Base-by-base conservation (phyloP, 1,140 invertebrate genomes). In the Plutomurus gul region DNA sequence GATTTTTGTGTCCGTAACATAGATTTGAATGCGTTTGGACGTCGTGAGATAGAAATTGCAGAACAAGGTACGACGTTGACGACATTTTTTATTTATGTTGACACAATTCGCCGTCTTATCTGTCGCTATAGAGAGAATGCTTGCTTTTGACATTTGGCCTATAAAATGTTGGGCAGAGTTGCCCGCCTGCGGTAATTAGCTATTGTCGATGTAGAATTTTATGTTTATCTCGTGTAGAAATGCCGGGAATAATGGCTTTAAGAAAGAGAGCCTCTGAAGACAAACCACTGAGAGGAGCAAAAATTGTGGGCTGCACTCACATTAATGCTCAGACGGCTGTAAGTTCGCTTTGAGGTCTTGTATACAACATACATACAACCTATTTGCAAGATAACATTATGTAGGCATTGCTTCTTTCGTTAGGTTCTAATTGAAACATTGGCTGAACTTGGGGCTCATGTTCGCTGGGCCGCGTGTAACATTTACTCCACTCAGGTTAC, bases 251-350 rank as follows among this genome's bases (percentile, higher is more conserved):
- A 72, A 96, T 99, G 91, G 96, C 96, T 0, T 86, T 99, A 79
- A 89, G 96, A 49, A 95, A 95, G 85, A 88, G 96, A 72, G 96
- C 96, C 0, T 90, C 92, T 47, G 94, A 95, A 73, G 96, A 99
- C 85, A 97, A 97, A 87, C 96, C 97, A 0, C 86, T 99, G 76
- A 95, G 94, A 87, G 95, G 96, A 85, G 97, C 96, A 46, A 96
- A 95, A 89, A 96, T 99, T 80, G 95, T 98, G 47, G 96, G 96
- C 13, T 99, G 97, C 87, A 98, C 96, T 65, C 97, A 99, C 87
- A 97, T 99, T 83, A 99, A 97, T 87, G 96, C 96, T 71, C 97
- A 99, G 88, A 99, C 96, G 2, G 97, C 97, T 13, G 96, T 98
- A 77, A 88, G 89, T 39, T 39, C 27, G 40, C 16, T 30, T 75